These are phyloP conservation scores for Himalopsyche tibetana DNA, from an alignment of 2,888 invertebrate genomes.

Conservation along the genomic window DNA sequence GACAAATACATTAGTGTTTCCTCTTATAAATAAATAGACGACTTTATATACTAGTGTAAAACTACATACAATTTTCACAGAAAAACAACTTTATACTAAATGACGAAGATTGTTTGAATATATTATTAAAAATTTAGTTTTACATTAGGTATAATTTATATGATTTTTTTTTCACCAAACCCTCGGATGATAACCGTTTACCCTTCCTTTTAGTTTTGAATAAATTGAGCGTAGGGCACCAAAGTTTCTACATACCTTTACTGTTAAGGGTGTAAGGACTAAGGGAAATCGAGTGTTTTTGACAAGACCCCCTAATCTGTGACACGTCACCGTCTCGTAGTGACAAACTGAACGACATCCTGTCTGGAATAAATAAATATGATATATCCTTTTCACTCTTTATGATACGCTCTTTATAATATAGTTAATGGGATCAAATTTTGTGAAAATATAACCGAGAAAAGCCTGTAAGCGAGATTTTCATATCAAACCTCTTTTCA, in stretches of 20 bases:
- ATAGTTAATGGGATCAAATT: neutral
- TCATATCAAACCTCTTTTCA: neutral
- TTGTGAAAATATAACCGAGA: neutral
- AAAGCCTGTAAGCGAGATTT: neutral
- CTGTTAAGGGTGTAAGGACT: neutral
- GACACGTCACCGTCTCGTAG: constrained; percentile 38
- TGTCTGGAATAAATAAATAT: constrained; percentile 42
- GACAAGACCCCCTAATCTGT: constrained; percentile 17
- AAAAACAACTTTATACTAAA: too few species aligned
- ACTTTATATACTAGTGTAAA: too few species aligned
- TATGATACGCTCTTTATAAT: neutral
- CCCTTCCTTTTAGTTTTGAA: constrained; percentile 16
- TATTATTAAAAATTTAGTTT: too few species aligned
- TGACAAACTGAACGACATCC: constrained; percentile 22
- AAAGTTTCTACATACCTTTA: neutral
- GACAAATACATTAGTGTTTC: too few species aligned
- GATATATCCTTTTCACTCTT: constrained; percentile 40
- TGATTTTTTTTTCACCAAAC: neutral
- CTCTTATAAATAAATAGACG: too few species aligned
- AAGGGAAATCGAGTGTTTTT: constrained; percentile 36
- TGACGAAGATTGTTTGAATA: too few species aligned
- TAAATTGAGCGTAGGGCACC: constrained; percentile 5
- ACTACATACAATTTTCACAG: too few species aligned
- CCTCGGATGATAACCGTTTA: neutral
- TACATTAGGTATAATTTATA: too few species aligned